These are phyloP conservation scores for Melanostoma scalare DNA, from an alignment of 2,888 invertebrate genomes.

Conservation along the genomic window DNA sequence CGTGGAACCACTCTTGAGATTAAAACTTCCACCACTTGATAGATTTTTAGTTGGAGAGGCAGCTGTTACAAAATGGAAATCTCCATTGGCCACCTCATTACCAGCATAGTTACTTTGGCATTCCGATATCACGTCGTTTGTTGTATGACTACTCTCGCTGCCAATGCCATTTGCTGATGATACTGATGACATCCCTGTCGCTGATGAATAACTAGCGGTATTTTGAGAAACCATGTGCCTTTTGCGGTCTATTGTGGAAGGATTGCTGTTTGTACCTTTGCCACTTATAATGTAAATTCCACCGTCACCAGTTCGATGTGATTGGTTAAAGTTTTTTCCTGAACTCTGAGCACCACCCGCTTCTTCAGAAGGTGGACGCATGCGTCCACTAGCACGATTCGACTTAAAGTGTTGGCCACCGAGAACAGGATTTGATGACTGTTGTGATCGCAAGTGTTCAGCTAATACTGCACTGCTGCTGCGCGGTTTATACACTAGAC, in stretches of 20 bases:
- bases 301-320: conserved; percentile 40
- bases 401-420: conserved; percentile 56
- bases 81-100: conserved; percentile 76
- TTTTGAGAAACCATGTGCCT: conserved; percentile 56
- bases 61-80: conserved; percentile 76
- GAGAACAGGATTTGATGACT: conserved; percentile 65
- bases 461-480: conserved; percentile 78
- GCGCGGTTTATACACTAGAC: conserved; percentile 75
- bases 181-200: conserved; percentile 62
- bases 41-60: conserved; percentile 77
- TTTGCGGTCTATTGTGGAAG: conserved; percentile 78
- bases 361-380: conserved; percentile 38
- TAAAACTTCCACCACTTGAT: conserved; percentile 78
- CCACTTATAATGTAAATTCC: conserved; percentile 70
- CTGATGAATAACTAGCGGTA: conserved; percentile 68
- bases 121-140: conserved; percentile 80
- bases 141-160: conserved; percentile 80
- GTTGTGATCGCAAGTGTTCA: conserved; percentile 77
- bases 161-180: conserved; percentile 68
- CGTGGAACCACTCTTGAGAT: conserved; percentile 80
- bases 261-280: conserved; percentile 69
- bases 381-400: conserved; percentile 66
- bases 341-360: conserved; percentile 30
- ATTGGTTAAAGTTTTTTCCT: conserved; percentile 15
- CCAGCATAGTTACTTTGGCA: conserved; percentile 75